Evolutionary conservation across 2,888 invertebrate genomes (phyloP).

Genomic region (Argyresthia goedartella): DNA sequence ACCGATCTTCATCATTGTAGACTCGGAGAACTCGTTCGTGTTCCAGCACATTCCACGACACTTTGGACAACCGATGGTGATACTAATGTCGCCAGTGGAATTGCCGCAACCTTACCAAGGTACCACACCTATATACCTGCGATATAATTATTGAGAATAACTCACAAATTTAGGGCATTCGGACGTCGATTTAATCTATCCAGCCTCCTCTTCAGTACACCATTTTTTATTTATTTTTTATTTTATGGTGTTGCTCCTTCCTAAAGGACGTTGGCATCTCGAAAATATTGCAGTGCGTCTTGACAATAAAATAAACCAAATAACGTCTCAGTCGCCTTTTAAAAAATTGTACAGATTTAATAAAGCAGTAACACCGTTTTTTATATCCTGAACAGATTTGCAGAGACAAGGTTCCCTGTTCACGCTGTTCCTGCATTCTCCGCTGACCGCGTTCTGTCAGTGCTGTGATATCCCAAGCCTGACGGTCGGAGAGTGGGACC

Average conservation of each 20-base stretch:
- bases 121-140: slow-evolving; percentile 32
- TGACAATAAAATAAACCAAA: no score
- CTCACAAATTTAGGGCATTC: no score
- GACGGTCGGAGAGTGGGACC: slow-evolving; percentile 90
- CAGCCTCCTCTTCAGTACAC: no score
- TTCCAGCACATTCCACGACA: slow-evolving; percentile 90
- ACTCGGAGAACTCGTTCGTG: slow-evolving; percentile 95
- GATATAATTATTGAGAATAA: no score
- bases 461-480: slow-evolving; percentile 90
- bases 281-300: no score
- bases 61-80: slow-evolving; percentile 94
- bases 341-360: no score
- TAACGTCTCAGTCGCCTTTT: no score
- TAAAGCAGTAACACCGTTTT: no score
- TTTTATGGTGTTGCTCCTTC: no score
- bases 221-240: no score
- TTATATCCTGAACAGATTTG: slow-evolving; percentile 66
- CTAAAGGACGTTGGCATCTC: no score
- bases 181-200: no score
- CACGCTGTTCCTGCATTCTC: slow-evolving; percentile 95
- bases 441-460: slow-evolving; percentile 92
- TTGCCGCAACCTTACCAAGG: slow-evolving; percentile 87
- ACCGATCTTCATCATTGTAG: slow-evolving; percentile 93
- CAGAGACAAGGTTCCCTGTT: slow-evolving; percentile 88
- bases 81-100: slow-evolving; percentile 94